phyloP scores from a whole-genome alignment of 2,888 invertebrate genomes.

The Aleiodes alternator region DNA sequence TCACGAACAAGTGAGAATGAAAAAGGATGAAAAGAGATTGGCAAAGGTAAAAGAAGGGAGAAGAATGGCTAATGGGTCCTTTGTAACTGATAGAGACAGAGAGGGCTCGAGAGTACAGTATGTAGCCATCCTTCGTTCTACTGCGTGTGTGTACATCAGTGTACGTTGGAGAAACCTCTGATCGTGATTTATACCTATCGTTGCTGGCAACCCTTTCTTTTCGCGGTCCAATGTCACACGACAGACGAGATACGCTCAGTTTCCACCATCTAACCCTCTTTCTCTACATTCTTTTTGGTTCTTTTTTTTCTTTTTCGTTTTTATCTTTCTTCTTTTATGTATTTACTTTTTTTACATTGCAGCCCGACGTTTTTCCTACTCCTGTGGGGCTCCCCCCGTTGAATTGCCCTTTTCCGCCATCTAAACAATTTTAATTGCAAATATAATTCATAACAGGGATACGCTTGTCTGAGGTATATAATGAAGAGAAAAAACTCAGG shows the following conservation, averaged over 20 bases:
- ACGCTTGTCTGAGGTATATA: slow-evolving; percentile 35
- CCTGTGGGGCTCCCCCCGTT: slow-evolving; percentile 14
- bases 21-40: slow-evolving; percentile 43
- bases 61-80: slow-evolving; percentile 51
- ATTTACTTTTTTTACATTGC: slow-evolving; percentile 36
- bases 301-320: slow-evolving; percentile 22
- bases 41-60: slow-evolving; percentile 41
- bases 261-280: slow-evolving; percentile 33
- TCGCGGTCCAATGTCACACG: slow-evolving; percentile 53
- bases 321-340: slow-evolving; percentile 47
- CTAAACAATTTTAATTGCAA: slow-evolving; percentile 57
- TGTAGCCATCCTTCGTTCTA: slow-evolving; percentile 26
- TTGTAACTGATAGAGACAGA: slow-evolving; percentile 47
- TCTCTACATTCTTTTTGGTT: slow-evolving; percentile 32
- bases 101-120: slow-evolving; percentile 45
- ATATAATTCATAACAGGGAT: slow-evolving; percentile 56
- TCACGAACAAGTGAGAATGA: slow-evolving; percentile 30
- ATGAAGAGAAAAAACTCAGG: slow-evolving; percentile 32
- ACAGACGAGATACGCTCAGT: slow-evolving; percentile 45
- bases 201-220: slow-evolving; percentile 54
- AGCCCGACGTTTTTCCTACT: slow-evolving; percentile 29
- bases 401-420: slow-evolving; percentile 43
- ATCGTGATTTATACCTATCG: slow-evolving; percentile 67
- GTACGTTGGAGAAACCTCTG: slow-evolving; percentile 39
- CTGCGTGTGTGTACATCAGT: slow-evolving; percentile 23